Base-by-base conservation (phyloP, 1,140 invertebrate genomes). In the Aphis gossypii region DNA sequence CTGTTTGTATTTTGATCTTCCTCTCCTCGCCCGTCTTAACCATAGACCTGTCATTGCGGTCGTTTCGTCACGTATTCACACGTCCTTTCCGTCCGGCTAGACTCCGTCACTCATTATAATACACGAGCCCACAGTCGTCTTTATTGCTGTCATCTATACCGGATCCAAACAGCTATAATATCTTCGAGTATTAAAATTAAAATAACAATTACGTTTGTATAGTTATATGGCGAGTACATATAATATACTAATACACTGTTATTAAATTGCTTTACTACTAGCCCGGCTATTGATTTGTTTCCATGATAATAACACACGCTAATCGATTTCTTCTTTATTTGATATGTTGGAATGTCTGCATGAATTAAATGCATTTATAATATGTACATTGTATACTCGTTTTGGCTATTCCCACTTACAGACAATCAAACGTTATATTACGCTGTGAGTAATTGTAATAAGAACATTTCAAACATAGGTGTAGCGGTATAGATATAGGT, bases 41-140 rank as follows among this genome's bases (percentile, higher is more conserved):
- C 11, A 5, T 25, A 25, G 48, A 23, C 35, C 88, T 56, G 48
- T 89, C 88, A n/a, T 56, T 89, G 88, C 88, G 88, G 88, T 56
- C 88, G 88, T 54, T 89, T 89, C 88, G 88, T 89, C 88, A 89
- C 84, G 84, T 46, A 86, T 86, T 86, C 84, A 86, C 84, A 86
- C 88, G 88, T 89, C 48, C 87, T 54, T 38, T 54, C 87, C n/a
- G 86, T 84, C 83, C 38, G 38, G 38, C 83, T 25, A 44, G 38
- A 87, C 86, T n/a, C 30, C 86, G 46, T 87, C 44, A n/a, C 86
- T 87, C 86, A 87, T 87, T 48, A 87, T 87, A 20, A 46, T 87
- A 25, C 44, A 46, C 44, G 30, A 46, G 44, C 44, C 41, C 84
- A 46, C 20, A 46, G 84, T n/a, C 25, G 30, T 87, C 84, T 84